These are phyloP conservation scores for Phoxinus dragarum DNA, from an alignment of 2,797 vertebrate genomes.

Conservation along the genomic window DNA sequence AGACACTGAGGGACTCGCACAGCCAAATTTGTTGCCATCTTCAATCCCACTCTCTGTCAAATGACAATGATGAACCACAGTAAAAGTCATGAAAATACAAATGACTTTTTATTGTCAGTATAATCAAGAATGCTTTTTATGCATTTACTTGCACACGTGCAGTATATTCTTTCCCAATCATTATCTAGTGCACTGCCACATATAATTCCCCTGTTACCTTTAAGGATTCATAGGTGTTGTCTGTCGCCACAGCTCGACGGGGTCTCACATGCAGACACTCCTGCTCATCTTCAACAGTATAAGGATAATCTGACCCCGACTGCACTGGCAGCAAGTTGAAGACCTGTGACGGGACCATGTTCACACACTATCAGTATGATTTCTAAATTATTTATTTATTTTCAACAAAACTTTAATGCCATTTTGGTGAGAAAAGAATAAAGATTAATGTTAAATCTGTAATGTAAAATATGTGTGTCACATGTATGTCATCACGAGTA, in stretches of 20 bases:
- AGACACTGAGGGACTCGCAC: slow-evolving; percentile 27
- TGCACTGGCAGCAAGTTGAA: slow-evolving; percentile 50
- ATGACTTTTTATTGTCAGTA: background rate
- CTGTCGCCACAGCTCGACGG: background rate
- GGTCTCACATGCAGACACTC: slow-evolving; percentile 35
- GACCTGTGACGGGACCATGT: slow-evolving; percentile 22
- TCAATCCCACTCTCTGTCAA: slow-evolving; percentile 52
- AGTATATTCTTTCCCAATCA: background rate
- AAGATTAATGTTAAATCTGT: too few species aligned
- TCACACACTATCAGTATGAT: background rate
- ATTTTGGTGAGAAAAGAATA: background rate
- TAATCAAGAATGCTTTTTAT: background rate
- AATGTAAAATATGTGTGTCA: too few species aligned
- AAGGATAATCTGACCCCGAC: background rate
- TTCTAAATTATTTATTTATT: background rate
- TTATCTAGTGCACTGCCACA: background rate
- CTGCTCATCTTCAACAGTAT: background rate
- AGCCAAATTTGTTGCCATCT: slow-evolving; percentile 54
- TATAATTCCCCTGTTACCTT: slow-evolving; percentile 46
- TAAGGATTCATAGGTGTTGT: slow-evolving; percentile 20
- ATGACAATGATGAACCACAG: accelerated
- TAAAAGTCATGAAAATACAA: background rate
- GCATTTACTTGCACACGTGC: background rate
- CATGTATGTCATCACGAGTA: too few species aligned
- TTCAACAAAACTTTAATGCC: background rate